Percentiles rank a stretch among this genome's conserved stretches.
Conservation (phyloP, 1,140 invertebrate species). For the Saccostrea cuccullata region DNA sequence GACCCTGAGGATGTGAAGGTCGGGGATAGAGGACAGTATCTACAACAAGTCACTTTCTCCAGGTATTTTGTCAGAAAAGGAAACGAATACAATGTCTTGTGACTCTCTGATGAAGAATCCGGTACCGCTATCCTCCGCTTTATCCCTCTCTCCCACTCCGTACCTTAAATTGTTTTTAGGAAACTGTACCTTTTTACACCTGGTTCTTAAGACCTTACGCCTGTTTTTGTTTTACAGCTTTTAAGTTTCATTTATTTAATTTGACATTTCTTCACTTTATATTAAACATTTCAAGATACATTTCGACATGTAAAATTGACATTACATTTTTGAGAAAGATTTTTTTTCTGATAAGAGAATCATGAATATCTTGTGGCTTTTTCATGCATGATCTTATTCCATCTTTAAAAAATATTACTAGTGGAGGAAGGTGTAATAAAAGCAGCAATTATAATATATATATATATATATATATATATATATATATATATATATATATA, state of each 20-base stretch:
- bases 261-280: too few species aligned
- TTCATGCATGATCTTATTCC: background rate
- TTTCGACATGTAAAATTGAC: background rate
- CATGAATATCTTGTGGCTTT: background rate
- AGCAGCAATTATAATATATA: too few species aligned
- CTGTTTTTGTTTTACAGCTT: too few species aligned
- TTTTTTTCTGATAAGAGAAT: background rate
- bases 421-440: too few species aligned
- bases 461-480: too few species aligned
- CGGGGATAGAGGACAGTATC: background rate
- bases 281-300: background rate
- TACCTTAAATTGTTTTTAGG: background rate
- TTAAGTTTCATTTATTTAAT: too few species aligned
- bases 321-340: background rate
- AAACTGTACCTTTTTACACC: background rate
- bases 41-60: background rate
- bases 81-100: background rate
- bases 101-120: background rate
- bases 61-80: background rate
- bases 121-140: background rate
- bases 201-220: too few species aligned
- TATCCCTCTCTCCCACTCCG: background rate
- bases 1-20: too few species aligned
- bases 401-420: background rate
- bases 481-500: too few species aligned